phyloP scores from a whole-genome alignment of 1,140 invertebrate genomes.

The Drosophila subpulchrella region DNA sequence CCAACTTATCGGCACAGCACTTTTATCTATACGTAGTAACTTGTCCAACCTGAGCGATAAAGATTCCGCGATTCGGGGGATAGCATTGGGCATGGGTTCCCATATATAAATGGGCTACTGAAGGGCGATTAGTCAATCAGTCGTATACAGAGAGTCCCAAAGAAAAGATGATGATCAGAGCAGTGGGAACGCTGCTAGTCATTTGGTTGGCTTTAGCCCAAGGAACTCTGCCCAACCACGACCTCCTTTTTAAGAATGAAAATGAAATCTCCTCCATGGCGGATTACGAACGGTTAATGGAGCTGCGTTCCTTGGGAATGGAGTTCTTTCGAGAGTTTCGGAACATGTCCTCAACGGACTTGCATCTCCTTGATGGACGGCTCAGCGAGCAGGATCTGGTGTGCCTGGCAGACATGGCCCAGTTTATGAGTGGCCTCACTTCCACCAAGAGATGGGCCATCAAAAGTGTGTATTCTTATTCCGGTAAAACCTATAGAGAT shows the following conservation, averaged over 20 bases:
- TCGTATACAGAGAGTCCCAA: neutral
- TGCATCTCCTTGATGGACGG: neutral
- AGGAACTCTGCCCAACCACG: neutral
- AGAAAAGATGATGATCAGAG: neutral
- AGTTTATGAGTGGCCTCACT: constrained; percentile 21
- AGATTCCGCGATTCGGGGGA: neutral
- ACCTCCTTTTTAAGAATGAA: neutral
- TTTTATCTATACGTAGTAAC: constrained; percentile 2
- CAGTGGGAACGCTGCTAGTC: neutral
- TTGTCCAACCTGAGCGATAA: neutral
- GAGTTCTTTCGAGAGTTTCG: constrained; percentile 39
- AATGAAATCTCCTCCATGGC: neutral
- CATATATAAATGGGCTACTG: neutral
- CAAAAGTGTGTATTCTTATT: constrained; percentile 33
- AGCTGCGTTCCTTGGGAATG: constrained; percentile 38
- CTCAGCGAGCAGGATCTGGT: constrained; percentile 25
- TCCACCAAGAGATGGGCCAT: constrained; percentile 43
- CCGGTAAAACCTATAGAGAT: no score
- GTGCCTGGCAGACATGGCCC: constrained; percentile 40
- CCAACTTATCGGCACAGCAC: neutral
- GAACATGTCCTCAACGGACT: constrained; percentile 32
- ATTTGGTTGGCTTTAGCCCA: neutral
- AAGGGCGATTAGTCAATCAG: neutral
- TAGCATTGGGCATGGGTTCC: neutral
- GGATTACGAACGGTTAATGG: constrained; percentile 24